Evolutionary conservation across 2,797 vertebrate species (phyloP).

Genomic region (Hypotaenidia philippensis): DNA sequence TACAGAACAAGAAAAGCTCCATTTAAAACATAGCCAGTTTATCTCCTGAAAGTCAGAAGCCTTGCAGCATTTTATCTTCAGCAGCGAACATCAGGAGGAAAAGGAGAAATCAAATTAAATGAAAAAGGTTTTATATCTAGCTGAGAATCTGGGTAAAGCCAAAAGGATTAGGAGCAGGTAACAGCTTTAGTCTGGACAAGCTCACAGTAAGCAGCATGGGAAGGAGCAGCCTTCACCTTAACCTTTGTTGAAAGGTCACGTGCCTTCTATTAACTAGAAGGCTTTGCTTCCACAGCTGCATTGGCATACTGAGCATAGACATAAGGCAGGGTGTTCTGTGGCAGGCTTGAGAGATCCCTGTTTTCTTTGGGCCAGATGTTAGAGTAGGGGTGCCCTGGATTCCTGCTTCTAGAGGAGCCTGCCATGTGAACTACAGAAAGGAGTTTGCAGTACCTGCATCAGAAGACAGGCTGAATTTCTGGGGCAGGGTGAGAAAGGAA

Average conservation of each 20-base stretch:
- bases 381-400: not conserved
- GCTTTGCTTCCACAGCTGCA: not conserved
- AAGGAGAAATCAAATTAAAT: constrained; percentile 2
- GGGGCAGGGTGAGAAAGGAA: not conserved
- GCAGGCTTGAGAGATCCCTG: not conserved
- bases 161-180: constrained; percentile 16
- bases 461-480: not conserved
- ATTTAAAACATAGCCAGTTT: not conserved
- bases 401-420: not conserved
- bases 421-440: not conserved
- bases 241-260: not conserved
- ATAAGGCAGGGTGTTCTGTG: not conserved
- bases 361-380: not conserved
- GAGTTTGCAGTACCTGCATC: not conserved
- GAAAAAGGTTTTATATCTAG: not conserved
- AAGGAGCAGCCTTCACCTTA: not conserved
- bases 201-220: not conserved
- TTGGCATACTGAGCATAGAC: not conserved
- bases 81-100: not conserved
- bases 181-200: not conserved
- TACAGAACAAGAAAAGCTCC: not conserved
- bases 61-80: constrained; percentile 13
- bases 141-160: not conserved
- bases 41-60: not conserved
- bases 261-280: not conserved